Evolutionary conservation across 2,888 invertebrate genomes (phyloP), one percentile per base, ranked within the genome.

Genomic region (Ormyrus pomaceus): DNA sequence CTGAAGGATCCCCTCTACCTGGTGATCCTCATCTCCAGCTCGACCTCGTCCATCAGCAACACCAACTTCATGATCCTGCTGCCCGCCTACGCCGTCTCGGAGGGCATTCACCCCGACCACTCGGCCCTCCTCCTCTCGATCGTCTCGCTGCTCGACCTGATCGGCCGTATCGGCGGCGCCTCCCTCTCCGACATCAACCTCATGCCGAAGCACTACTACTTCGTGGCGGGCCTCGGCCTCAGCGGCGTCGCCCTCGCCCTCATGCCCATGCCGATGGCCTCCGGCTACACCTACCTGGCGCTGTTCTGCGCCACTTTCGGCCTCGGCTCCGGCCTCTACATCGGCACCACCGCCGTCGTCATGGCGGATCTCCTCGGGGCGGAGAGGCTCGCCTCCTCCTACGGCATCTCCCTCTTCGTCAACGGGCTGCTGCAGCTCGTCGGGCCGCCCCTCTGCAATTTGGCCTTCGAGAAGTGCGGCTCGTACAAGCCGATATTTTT

Each of bases 331-430:
- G 97, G 97, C 6, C 93, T 95, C 45, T 96, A 96, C 88, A 96
- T 96, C 0, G 97, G 97, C 1, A 95, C 96, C 13, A 96, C 96
- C 0, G 96, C 96, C 1, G 94, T 97, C 65, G 95, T 96, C 5
- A 95, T 97, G 93, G 95, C 96, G 0, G 96, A 97, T 86, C 94
- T 96, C 94, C 88, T 97, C 6, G 97, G 97, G 0, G 94, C 95
- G 0, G 96, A 97, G 84, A 92, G 95, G 13, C 89, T 97, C 0
- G 96, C 96, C 89, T 95, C 96, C 0, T 96, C 96, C 0, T 97
- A 96, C 84, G 96, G 96, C 0, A 96, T 97, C 45, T 96, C 96
- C 82, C 91, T 97, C 51, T 96, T 97, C 86, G 93, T 96, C n/a
- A 96, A 96, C 85, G 97, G 97, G 1, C 93, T 97, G 59, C 88